Evolutionary conservation across 2,113 vertebrate species (phyloP), one percentile per base, ranked within the genome.

Genomic region (Meriones unguiculatus): DNA sequence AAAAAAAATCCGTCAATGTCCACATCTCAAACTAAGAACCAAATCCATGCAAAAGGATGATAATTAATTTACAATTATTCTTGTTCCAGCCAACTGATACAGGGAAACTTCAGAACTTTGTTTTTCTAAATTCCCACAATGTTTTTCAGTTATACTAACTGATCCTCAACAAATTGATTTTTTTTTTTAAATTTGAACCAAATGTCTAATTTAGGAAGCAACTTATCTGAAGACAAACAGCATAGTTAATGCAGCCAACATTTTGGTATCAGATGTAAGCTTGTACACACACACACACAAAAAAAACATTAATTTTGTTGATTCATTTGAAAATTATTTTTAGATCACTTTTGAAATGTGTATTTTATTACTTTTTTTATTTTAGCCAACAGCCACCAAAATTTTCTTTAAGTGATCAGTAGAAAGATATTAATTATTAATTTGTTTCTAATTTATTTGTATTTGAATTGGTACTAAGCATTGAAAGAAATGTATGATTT

Each of bases 101-200:
- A 87, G 97, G 94, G 95, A 92, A 86, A 52, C 75, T 98, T 97
- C 75, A 97, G 94, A 97, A 96, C 95, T 95, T 98, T 89, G 90
- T 98, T 96, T 97, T 95, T 81, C n/a, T 38, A 64, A 64, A 84
- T 64, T 84, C 24, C 14, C 95, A 96, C 95, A 97, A 87, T 92
- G 95, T 20, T 65, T 38, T 75, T 97, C 95, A 97, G 93, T 97
- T 94, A 67, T 78, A 97, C 8, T 95, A 24, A 97, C 95, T 98
- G 98, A 98, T 30, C 87, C 95, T 93, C 95, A 95, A 73, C 57
- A 87, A 1, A 67, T 11, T 89, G 3, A 62, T 57, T 94, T 96
- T 98, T 91, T 7, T 32, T 32, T 65, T 65, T 65, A 97, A 98
- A 92, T 72, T 92, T 96, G 62, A 97, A 94, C 57, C 89, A 92